Base-by-base conservation (phyloP, 2,113 vertebrate genomes). In the Lynx canadensis region DNA sequence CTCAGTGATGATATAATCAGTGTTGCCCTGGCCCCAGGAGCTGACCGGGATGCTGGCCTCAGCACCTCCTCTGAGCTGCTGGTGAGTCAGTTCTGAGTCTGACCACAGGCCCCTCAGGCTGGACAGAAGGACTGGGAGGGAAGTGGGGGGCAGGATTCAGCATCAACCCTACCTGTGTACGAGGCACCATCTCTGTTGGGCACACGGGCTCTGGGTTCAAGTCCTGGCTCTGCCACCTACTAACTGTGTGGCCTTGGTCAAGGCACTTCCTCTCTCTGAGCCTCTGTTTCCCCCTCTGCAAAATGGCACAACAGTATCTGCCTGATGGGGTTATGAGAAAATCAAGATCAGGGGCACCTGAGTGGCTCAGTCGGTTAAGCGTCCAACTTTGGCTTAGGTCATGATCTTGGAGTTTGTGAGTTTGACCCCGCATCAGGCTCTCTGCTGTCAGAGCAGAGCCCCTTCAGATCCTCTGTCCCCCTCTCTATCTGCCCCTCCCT, bases 1-100 rank as follows among this genome's bases (percentile, higher is more conserved):
- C 97, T 82, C 63, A 90, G 80, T 13, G 4, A 25, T 21, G 4
- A 88, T 85, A 90, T 97, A 36, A 80, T 81, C 89, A 5, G 96
- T 0, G 36, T 33, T 36, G 25, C 18, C 48, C 89, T 38, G 31
- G 41, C 94, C 63, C 69, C 57, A 5, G 66, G 74, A 85, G 66
- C 89, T 71, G 74, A 52, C 80, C 66, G 36, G 21, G 27, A 41
- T 38, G 66, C 68, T 76, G 86, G 63, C 27, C 89, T 96, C 73
- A 50, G 92, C 86, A 50, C 48, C 11, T 57, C 84, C 57, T 38
- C 19, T 5, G 38, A 80, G 74, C 55, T 29, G 55, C 91, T 23
- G 12, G 31, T 94, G 86, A 97, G 71, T 96, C 89, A 94, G 48
- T 50, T 48, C 41, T 19, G 71, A 50, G 63, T 16, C 33, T 60